Base-by-base conservation (phyloP, 2,113 vertebrate species). In the Shinisaurus crocodilurus region DNA sequence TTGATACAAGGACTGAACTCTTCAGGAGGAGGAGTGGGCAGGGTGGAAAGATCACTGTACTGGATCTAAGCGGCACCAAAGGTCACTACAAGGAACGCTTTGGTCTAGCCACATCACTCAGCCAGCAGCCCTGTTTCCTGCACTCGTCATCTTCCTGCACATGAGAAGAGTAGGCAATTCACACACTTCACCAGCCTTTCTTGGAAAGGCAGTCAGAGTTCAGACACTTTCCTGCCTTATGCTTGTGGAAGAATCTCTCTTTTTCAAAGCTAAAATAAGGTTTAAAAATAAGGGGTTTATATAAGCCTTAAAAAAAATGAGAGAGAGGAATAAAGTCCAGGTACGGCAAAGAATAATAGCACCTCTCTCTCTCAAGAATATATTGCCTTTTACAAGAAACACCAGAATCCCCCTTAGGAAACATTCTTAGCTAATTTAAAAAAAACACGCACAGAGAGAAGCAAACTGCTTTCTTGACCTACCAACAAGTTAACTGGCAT, bases 281-380 rank as follows among this genome's bases (percentile, higher is more conserved):
- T 54, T 9, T 54, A 12, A 54, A 54, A 54, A 6, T 54, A 12
- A 63, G 76, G 85, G n/a, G 45, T 57, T 74, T 82, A 85, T 29
- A 50, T n/a, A 69, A 92, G n/a, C 3, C 40, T 86, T 75, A 63
- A 25, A 57, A 92, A 34, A 32, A 60, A 87, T 57, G 90, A 45
- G 23, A 18, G 63, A 20, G 79, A 0, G 1, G 16, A 88, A 87
- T 7, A 67, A 85, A 86, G 40, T 5, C 18, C 27, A 18, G 2
- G 81, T 67, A 5, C 40, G 75, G 32, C 1, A 1, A 23, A 93
- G 65, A 16, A 60, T 48, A 48, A 82, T 83, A 87, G 1, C 9
- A 20, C 65, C 74, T 83, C 43, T 84, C 82, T 84, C 82, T 37
- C 70, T 86, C 29, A 63, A 75, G 29, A 50, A n/a, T 50, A 80